Evolutionary conservation across 2,113 vertebrate species (phyloP).

Genomic region (Tetrao urogallus): DNA sequence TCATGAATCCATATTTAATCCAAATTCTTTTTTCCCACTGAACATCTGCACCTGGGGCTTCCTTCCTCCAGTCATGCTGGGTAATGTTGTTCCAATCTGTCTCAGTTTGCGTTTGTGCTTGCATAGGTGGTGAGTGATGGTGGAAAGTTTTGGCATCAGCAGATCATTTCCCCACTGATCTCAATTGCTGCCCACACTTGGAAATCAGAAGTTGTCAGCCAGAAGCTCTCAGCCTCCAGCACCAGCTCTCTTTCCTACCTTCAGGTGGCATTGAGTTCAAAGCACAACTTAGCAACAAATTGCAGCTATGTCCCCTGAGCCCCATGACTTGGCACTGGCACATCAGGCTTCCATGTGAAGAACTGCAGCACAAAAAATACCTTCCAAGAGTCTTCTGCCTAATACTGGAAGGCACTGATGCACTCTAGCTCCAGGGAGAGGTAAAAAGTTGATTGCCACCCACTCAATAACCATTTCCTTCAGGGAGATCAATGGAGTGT

Average conservation of each 20-base stretch:
- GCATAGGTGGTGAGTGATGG: not conserved
- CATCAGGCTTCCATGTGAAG: not conserved
- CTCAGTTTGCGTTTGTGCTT: not conserved
- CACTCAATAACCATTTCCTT: conserved; percentile 66
- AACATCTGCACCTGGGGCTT: not conserved
- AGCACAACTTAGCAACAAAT: not conserved
- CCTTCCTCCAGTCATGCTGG: not conserved
- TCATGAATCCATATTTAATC: not conserved
- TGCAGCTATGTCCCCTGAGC: not conserved
- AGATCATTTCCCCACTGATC: not conserved
- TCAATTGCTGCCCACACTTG: not conserved
- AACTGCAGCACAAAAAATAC: not conserved
- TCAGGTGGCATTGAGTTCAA: not conserved
- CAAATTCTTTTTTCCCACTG: not conserved
- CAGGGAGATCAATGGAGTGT: conserved; percentile 18
- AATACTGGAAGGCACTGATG: conserved; percentile 38
- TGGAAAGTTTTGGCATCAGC: not conserved
- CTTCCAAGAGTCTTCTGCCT: not conserved
- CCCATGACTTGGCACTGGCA: not conserved
- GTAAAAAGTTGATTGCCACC: conserved; percentile 61
- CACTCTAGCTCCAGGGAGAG: conserved; percentile 21
- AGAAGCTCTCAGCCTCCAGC: fast-evolving
- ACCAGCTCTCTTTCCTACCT: not conserved
- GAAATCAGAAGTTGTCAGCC: not conserved
- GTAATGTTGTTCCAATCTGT: not conserved